These are phyloP conservation scores for Pandion haliaetus DNA, from an alignment of 2,113 vertebrate species.

Conservation along the genomic window DNA sequence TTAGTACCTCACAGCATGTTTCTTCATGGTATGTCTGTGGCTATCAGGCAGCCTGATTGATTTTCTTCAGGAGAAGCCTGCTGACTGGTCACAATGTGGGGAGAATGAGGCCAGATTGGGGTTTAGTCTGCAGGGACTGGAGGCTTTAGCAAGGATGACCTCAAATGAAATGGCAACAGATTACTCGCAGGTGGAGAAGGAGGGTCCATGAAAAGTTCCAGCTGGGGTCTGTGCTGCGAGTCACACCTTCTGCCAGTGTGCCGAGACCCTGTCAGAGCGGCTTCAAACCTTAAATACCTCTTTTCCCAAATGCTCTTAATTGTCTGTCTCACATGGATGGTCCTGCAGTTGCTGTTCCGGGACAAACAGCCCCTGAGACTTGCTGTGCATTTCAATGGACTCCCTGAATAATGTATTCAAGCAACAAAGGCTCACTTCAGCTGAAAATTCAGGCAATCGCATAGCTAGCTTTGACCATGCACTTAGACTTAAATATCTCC, in stretches of 20 bases:
- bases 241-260: not conserved
- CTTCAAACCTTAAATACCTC: not conserved
- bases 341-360: not conserved
- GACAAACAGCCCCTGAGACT: not conserved
- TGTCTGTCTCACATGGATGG: not conserved
- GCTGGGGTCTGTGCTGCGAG: not conserved
- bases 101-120: not conserved
- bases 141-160: slow-evolving; percentile 12
- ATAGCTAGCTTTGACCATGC: not conserved
- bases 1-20: slow-evolving; percentile 57
- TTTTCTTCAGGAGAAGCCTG: slow-evolving; percentile 19
- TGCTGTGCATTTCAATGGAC: slow-evolving; percentile 1
- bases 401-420: not conserved
- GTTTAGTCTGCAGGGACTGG: slow-evolving; percentile 19
- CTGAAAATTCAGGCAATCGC: not conserved
- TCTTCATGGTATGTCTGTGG: slow-evolving; percentile 41
- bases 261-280: not conserved
- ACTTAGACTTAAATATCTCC: not conserved
- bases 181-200: slow-evolving; percentile 23
- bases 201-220: not conserved
- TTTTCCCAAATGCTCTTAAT: not conserved
- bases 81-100: slow-evolving; percentile 24
- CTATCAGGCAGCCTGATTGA: slow-evolving; percentile 49
- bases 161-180: slow-evolving; percentile 37
- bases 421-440: not conserved